Percentiles rank a stretch among this genome's conserved stretches.
phyloP scores from a whole-genome alignment of 2,113 vertebrate genomes.

The Ovis aries region ARS-UI_Ramb_v3.0 NC_056055.1:110652001-110652500 shows the following conservation, averaged over 20 bases:
- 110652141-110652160: neutral
- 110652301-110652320: neutral
- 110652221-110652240: neutral
- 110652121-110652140: neutral
- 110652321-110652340: constrained; percentile 15
- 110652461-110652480: neutral
- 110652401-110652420: neutral
- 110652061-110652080: neutral
- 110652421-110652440: neutral
- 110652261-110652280: neutral
- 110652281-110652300: neutral
- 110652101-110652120: neutral
- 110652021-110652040: neutral
- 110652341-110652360: neutral
- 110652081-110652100: neutral
- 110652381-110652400: neutral
- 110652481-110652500: neutral
- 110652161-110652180: neutral
- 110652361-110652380: neutral
- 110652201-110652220: neutral
- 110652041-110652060: neutral
- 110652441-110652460: constrained; percentile 4
- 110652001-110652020: neutral
- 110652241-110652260: neutral
- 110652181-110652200: neutral